These are phyloP conservation scores for Cyclina sinensis DNA, from an alignment of 1,140 invertebrate genomes.

Conservation along the genomic window DNA sequence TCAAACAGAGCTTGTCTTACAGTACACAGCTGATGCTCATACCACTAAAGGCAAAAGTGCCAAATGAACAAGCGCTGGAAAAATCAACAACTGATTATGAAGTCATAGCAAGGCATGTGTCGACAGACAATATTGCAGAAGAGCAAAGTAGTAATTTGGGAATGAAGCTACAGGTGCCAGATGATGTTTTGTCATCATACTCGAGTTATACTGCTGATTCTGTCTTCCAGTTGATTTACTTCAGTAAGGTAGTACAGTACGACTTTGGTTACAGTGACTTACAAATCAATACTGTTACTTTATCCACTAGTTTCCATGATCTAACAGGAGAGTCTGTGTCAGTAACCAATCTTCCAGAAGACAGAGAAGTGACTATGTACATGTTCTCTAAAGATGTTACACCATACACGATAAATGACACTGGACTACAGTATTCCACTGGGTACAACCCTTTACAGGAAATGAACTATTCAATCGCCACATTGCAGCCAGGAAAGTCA, in stretches of 20 bases:
- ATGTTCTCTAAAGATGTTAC: constrained; percentile 63
- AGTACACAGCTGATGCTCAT: constrained; percentile 30
- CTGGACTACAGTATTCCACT: constrained; percentile 66
- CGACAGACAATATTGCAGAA: constrained; percentile 17
- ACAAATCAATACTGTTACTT: constrained; percentile 69
- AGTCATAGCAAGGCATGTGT: constrained; percentile 11
- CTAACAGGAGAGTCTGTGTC: constrained; percentile 71
- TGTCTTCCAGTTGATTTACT: constrained; percentile 71
- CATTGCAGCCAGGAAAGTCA: constrained; percentile 38
- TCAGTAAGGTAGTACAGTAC: constrained; percentile 71
- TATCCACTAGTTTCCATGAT: constrained; percentile 74
- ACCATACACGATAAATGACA: constrained; percentile 57
- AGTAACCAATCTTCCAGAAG: constrained; percentile 64
- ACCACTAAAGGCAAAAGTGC: neutral
- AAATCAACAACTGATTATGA: neutral
- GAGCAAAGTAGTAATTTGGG: constrained; percentile 51
- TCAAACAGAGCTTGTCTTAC: neutral
- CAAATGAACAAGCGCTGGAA: constrained; percentile 14
- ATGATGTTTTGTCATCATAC: constrained; percentile 31
- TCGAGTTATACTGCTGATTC: constrained; percentile 52
- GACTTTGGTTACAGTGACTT: constrained; percentile 73
- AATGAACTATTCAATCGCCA: constrained; percentile 67
- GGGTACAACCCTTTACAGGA: constrained; percentile 70
- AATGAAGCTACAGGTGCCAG: constrained; percentile 50
- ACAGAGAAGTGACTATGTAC: constrained; percentile 67